Evolutionary conservation across 2,797 vertebrate genomes (phyloP), one percentile per base, ranked within the genome.

Genomic region (Dromococcyx pavoninus): DNA sequence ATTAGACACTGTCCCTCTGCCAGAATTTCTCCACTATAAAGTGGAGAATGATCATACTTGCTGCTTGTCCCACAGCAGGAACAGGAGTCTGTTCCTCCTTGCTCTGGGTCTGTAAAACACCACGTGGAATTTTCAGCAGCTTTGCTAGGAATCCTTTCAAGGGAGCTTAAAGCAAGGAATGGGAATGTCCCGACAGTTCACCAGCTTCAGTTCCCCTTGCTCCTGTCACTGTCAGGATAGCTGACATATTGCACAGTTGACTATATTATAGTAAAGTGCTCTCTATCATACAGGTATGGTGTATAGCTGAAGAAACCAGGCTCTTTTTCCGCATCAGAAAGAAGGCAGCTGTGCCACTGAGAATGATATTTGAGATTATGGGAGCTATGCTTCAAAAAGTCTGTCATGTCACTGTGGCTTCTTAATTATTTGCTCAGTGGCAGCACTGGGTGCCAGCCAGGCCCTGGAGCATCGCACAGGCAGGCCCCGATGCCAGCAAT

Each of bases 281-380:
- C 46, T 3, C 61, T 64, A 8, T 2, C 15, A 12, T 1, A 28
- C 3, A 57, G 15, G 7, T 14, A n/a, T 1, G 1, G 4, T 23
- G 37, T 25, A 22, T 0, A 62, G 32, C 46, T 88, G 70, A 82
- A 69, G 69, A 70, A 73, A 41, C 28, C 22, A 13, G 4, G 7
- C 13, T 65, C 41, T 33, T 65, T 84, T 62, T 43, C 50, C 30
- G 43, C 54, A 39, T 19, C 56, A 60, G 35, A 30, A 80, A 60
- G 70, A 71, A 12, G 32, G 35, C 25, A 69, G 53, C 18, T 61
- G 21, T 13, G 10, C 54, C 72, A 79, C 60, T 35, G 56, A 79
- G 51, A 69, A 46, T 7, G 33, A 61, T 21, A 17, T 13, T n/a
- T 27, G 37, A 23, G 60, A 58, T 7, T 9, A 79, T 2, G 8